Conservation (phyloP, 2,888 invertebrate species). For the Pantelozetes paolii region DNA sequence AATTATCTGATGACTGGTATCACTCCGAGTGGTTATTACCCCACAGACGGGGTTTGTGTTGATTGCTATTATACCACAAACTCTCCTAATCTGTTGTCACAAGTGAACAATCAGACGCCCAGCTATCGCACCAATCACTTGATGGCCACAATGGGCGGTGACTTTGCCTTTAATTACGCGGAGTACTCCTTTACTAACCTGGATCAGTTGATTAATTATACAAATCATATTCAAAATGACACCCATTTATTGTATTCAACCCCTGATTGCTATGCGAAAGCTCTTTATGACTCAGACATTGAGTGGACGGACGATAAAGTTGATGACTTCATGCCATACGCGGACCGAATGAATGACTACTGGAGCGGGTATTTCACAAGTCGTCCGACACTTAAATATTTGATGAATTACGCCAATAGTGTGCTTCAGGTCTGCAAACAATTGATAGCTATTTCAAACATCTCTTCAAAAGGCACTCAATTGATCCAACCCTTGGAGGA, state of each 20-base stretch:
- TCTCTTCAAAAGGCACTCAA: slow-evolving; percentile 50
- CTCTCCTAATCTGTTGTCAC: slow-evolving; percentile 28
- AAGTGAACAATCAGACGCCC: slow-evolving; percentile 49
- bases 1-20: slow-evolving; percentile 36
- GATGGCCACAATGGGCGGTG: slow-evolving; percentile 80
- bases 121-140: slow-evolving; percentile 68
- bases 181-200: slow-evolving; percentile 73
- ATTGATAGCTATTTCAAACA: slow-evolving; percentile 59
- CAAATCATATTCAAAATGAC: slow-evolving; percentile 53
- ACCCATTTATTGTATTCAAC: slow-evolving; percentile 63
- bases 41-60: slow-evolving; percentile 12
- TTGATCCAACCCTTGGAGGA: slow-evolving; percentile 41
- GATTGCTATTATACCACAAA: background rate
- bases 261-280: slow-evolving; percentile 58
- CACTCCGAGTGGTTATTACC: slow-evolving; percentile 36
- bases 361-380: slow-evolving; percentile 85
- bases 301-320: slow-evolving; percentile 52
- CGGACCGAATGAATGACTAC: slow-evolving; percentile 74
- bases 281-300: slow-evolving; percentile 58
- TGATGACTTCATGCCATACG: slow-evolving; percentile 90
- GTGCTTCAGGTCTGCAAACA: slow-evolving; percentile 67
- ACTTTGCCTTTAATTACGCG: slow-evolving; percentile 81
- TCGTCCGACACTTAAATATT: slow-evolving; percentile 56
- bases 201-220: slow-evolving; percentile 78
- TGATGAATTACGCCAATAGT: slow-evolving; percentile 52